Percentiles rank a stretch among this genome's conserved stretches.
Evolutionary conservation across 1,140 invertebrate species (phyloP).

Genomic region (Drosophila tristis): DNA sequence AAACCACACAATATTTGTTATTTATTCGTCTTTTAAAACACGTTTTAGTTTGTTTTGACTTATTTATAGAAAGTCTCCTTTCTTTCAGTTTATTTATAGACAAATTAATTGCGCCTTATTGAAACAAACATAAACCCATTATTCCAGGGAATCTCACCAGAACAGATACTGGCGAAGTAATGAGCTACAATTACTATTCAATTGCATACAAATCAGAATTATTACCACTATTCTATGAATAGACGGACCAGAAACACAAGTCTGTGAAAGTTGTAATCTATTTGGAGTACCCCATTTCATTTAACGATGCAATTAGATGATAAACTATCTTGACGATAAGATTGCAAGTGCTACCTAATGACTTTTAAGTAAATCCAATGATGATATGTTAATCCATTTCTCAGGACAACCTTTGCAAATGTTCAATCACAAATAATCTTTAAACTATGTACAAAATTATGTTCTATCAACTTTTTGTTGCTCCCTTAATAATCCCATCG

Average conservation of each 20-base stretch:
- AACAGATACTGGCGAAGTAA: no score
- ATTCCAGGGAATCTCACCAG: no score
- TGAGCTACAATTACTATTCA: no score
- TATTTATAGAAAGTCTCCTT: no score
- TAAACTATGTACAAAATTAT: slow-evolving; percentile 1
- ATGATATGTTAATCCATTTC: slow-evolving; percentile 19
- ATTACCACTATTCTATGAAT: neutral
- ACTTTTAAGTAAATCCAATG: neutral
- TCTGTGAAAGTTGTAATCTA: slow-evolving; percentile 22
- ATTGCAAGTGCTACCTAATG: neutral
- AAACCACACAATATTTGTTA: no score
- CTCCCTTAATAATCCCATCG: neutral
- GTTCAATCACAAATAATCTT: neutral
- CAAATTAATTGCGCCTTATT: no score
- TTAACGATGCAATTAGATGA: slow-evolving; percentile 29
- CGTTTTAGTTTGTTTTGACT: no score
- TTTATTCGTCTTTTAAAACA: no score
- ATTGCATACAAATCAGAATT: no score
- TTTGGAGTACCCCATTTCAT: slow-evolving; percentile 15
- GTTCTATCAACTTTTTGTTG: no score
- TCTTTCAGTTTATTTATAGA: no score
- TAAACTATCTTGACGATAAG: slow-evolving; percentile 34
- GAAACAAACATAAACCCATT: no score
- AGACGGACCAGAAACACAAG: slow-evolving; percentile 1
- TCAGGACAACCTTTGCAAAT: neutral